Percentiles rank a stretch among this genome's conserved stretches.
phyloP scores from a whole-genome alignment of 2,797 vertebrate genomes.

The Nyctibius grandis region DNA sequence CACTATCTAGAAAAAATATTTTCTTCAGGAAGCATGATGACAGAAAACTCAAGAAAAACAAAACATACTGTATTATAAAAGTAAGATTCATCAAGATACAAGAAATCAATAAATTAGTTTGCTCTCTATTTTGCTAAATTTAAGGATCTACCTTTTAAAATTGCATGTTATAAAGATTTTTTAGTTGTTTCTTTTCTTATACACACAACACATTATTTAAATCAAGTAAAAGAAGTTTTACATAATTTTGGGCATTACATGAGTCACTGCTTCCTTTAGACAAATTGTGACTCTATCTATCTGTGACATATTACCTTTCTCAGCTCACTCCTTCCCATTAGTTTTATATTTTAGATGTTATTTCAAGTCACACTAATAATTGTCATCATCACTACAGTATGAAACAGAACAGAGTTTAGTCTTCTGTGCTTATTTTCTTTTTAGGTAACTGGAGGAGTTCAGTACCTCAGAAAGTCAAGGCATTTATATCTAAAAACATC shows the following conservation, averaged over 20 bases:
- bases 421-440: not conserved
- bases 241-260: not conserved
- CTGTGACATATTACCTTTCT: not conserved
- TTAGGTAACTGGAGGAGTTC: not conserved
- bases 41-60: not conserved
- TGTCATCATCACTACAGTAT: not conserved
- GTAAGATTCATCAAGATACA: not conserved
- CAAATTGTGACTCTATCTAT: not conserved
- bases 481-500: not conserved
- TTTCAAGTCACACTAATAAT: not conserved
- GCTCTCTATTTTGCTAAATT: not conserved
- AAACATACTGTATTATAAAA: not conserved
- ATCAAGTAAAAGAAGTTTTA: not conserved
- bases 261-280: not conserved
- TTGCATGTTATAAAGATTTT: not conserved
- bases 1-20: not conserved
- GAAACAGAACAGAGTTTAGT: not conserved
- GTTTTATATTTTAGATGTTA: not conserved
- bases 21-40: not conserved
- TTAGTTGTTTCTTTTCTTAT: not conserved
- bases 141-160: not conserved
- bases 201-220: not conserved
- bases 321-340: not conserved
- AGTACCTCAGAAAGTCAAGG: not conserved
- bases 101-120: not conserved